Base-by-base conservation (phyloP, 2,888 invertebrate species). In the Cordilura impudica region DNA sequence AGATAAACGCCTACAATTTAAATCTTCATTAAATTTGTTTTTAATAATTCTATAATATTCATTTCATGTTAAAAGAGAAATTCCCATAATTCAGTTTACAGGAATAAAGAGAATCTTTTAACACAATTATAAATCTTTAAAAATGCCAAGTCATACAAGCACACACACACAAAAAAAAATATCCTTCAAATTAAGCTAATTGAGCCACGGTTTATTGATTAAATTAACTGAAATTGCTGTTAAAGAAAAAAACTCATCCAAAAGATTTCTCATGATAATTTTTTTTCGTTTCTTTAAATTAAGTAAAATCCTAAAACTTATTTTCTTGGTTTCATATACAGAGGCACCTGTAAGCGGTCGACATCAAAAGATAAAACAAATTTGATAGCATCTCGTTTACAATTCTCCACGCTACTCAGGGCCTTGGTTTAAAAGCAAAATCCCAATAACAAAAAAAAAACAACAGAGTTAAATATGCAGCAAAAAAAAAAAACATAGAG, bases 111-210 rank as follows among this genome's bases (percentile, higher is more conserved):
- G 23, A 56, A 65, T 26, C 81, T 83, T 77, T 84, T 85, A 86
- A 85, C 85, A 85, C 82, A 83, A 84, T 86, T 84, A 85, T 84
- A 86, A 87, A 86, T 85, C 83, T 83, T 67, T 18, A 45, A 66
- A 80, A 69, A 53, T 65, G 71, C 67, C 51, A 12, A 29, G 21
- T 72, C 78, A 78, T 18, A 54, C 29, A 19, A 29, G 29, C 16
- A 47, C 23, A 29, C 19, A 29, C 0, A 49, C 23, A 23, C 19
- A 29, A 47, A 56, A 26, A 65, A 56, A 78, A 77, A 79, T 78
- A 82, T 84, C 81, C 84, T 85, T 75, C 82, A 81, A 86, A 85
- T 86, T 85, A 84, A 71, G 84, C 84, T 86, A 87, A 87, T 87
- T 87, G 85, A 80, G 84, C 81, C 81, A 82, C 65, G 82, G 83